Base-by-base conservation (phyloP, 2,113 vertebrate species). In the Mionectes macconnelli region DNA sequence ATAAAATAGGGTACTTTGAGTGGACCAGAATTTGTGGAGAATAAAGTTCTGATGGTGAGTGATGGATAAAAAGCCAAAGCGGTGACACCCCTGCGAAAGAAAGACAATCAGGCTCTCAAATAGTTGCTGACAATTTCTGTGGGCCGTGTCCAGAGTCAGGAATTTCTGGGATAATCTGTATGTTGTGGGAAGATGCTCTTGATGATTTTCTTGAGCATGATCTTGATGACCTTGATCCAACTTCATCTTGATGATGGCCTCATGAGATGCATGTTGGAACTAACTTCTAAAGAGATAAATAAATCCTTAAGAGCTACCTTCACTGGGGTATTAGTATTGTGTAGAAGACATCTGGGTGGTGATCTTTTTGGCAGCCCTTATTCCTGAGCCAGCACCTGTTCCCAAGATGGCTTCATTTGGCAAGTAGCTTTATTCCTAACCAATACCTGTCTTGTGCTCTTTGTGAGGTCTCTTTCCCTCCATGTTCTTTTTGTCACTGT, bases 401-500 rank as follows among this genome's bases (percentile, higher is more conserved):
- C 33, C 42, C 47, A 45, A 31, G 40, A 27, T 59, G 56, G 13
- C 30, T 67, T 78, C 5, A 4, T 82, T 87, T 14, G 14, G 44
- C 24, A 30, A 60, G 37, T 35, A 66, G 17, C 62, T 92, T 90
- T 24, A 20, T 60, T 93, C 59, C 73, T 17, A 67, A 45, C 60
- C 62, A 81, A 14, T 35, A 56, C 22, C 57, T 66, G 8, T 56
- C 64, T 37, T 33, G 6, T 6, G 2, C 25, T 67, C 18, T 68
- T 79, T 44, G n/a, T 24, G 50, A 90, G 39, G 35, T 69, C 69
- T 93, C 59, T 70, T 82, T 93, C 31, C 22, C 31, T 80, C 22
- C 12, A 16, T 83, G 39, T 94, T 85, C 80, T 90, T 94, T 90
- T 96, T 92, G 70, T 82, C 84, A 57, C 59, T 92, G 70, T 67